A percentile compares a stretch with the other conserved stretches of the same genome.
phyloP scores from a whole-genome alignment of 2,113 vertebrate species.

The Eptesicus fuscus region DNA sequence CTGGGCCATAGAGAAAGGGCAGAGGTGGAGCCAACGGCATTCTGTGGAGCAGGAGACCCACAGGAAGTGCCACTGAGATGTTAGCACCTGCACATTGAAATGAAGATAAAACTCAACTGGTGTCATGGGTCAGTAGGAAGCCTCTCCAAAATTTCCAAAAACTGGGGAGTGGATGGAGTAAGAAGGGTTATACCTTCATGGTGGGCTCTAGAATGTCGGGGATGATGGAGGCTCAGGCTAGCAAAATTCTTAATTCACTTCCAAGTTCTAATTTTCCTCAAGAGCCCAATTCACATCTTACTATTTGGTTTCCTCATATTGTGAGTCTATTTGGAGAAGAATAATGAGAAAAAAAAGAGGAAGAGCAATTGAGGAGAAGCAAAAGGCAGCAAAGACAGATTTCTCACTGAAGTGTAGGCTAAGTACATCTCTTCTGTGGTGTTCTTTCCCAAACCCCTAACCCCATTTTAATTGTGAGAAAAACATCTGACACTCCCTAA shows the following conservation, averaged over 20 bases:
- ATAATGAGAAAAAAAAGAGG: neutral
- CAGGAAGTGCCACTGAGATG: neutral
- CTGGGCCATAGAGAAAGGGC: neutral
- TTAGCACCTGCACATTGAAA: neutral
- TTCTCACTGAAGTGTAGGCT: neutral
- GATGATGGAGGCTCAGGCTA: neutral
- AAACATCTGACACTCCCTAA: neutral
- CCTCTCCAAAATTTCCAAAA: neutral
- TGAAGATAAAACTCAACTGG: neutral
- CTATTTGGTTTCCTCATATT: neutral
- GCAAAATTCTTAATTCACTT: neutral
- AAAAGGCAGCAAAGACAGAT: neutral
- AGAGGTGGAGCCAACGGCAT: neutral
- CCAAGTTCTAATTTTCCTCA: neutral
- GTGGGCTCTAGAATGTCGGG: neutral
- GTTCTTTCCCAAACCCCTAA: neutral
- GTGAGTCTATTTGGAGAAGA: neutral
- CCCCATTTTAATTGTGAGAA: neutral
- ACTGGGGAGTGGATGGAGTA: neutral
- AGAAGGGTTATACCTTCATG: rapidly evolving
- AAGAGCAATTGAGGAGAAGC: neutral
- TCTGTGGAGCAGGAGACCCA: neutral
- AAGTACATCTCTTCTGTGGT: neutral
- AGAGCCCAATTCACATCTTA: neutral
- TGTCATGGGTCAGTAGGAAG: neutral